Base-by-base conservation (phyloP, 2,113 vertebrate genomes). In the Paralichthys olivaceus region DNA sequence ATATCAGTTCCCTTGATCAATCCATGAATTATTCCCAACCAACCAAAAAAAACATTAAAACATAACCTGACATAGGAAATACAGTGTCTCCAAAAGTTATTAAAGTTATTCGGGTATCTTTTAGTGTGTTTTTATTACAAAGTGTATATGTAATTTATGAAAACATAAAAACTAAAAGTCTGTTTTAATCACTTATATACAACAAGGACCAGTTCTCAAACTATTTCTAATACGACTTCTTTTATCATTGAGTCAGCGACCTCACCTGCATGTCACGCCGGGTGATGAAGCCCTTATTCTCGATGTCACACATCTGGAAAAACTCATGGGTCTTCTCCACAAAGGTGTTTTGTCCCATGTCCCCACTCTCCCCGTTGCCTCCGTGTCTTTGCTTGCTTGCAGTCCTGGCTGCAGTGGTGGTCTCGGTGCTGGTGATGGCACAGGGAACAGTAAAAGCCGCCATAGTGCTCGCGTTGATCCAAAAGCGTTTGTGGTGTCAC, bases 251-350 rank as follows among this genome's bases (percentile, higher is more conserved):
- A 17, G 11, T 0, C 40, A 40, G 9, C 9, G 4, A 7, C 22
- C 80, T 93, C 93, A 99, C 97, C 96, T 98, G 96, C 96, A 99
- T 96, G 64, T 98, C 97, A 22, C 89, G 88, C 17, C 90, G 87
- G 57, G 93, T 94, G 60, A 99, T 93, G 68, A 96, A 98, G 59
- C 97, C 97, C 80, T 98, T 99, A 81, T 93, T 92, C 81, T 97
- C 96, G 0, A 89, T 81, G 84, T 99, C 98, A 45, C 97, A 98
- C 75, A 96, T 95, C 94, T 95, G 96, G 88, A 99, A 99, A 85
- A 98, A 97, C 60, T 98, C 96, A 1, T 77, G 93, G 6, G 95
- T 95, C 90, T 96, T 97, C 79, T 84, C 94, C 90, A 93, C 78
- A 63, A 98, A 74, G 15, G 90, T 89, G 80, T 88, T 77, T 20